These are phyloP conservation scores for Thripadectes ignobilis DNA, from an alignment of 2,797 vertebrate species.

Conservation along the genomic window DNA sequence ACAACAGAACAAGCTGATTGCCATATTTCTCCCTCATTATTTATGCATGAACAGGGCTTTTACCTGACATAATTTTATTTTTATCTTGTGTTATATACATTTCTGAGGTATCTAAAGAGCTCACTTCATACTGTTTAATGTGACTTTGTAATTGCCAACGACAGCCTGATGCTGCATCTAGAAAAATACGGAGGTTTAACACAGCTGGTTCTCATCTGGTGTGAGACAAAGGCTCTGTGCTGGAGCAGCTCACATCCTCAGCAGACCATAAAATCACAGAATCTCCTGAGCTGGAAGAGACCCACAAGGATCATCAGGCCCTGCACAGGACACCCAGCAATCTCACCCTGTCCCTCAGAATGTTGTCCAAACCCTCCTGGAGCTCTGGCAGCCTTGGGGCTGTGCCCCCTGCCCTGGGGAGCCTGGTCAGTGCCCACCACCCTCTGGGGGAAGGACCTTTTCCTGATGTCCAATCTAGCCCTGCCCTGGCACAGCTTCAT, in stretches of 20 bases:
- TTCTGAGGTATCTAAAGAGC: background rate
- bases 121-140: background rate
- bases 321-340: background rate
- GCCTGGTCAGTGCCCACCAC: background rate
- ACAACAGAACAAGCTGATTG: background rate
- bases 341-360: background rate
- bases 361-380: accelerated
- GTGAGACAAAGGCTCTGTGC: background rate
- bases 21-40: background rate
- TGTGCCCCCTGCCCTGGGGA: background rate
- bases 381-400: background rate
- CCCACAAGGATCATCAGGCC: background rate
- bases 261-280: background rate
- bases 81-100: background rate
- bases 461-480: accelerated
- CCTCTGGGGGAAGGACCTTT: background rate
- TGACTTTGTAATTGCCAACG: background rate
- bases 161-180: background rate
- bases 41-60: background rate
- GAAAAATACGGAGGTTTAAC: background rate
- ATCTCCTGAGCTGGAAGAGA: background rate
- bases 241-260: background rate
- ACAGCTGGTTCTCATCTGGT: background rate
- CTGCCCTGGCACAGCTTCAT: background rate
- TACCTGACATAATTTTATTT: background rate